Conservation (phyloP, 2,113 vertebrate genomes). For the Ardeotis arabs region DNA sequence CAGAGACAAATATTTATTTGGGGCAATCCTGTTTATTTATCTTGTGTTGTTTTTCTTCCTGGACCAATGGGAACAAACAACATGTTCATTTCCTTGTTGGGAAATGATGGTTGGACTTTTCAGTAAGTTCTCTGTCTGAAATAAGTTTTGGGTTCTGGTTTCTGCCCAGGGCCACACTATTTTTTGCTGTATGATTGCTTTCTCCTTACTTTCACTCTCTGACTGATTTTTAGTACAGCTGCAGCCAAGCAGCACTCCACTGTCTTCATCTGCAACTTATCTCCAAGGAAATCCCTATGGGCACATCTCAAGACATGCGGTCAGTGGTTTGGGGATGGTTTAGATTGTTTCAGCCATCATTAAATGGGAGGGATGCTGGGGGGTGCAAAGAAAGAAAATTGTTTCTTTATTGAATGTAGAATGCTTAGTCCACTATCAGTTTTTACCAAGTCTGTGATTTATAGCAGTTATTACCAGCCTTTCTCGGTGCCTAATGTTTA, state of each 20-base stretch:
- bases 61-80: slow-evolving; percentile 24
- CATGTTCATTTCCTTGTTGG: slow-evolving; percentile 3
- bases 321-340: background rate
- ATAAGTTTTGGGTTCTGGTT: background rate
- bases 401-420: background rate
- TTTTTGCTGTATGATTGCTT: background rate
- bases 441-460: background rate
- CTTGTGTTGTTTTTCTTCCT: slow-evolving; percentile 25
- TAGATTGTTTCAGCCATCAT: background rate
- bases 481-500: background rate
- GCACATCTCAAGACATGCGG: background rate
- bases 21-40: slow-evolving; percentile 21
- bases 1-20: slow-evolving; percentile 40
- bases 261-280: background rate
- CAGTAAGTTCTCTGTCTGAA: background rate
- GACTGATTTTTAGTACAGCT: background rate
- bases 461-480: background rate
- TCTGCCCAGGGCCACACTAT: background rate
- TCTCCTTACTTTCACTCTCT: background rate
- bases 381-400: background rate
- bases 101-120: background rate
- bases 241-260: background rate
- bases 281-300: background rate
- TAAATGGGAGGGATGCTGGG: background rate
- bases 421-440: background rate